phyloP scores from a whole-genome alignment of 1,140 invertebrate species.

The Drosophila takahashii region DNA sequence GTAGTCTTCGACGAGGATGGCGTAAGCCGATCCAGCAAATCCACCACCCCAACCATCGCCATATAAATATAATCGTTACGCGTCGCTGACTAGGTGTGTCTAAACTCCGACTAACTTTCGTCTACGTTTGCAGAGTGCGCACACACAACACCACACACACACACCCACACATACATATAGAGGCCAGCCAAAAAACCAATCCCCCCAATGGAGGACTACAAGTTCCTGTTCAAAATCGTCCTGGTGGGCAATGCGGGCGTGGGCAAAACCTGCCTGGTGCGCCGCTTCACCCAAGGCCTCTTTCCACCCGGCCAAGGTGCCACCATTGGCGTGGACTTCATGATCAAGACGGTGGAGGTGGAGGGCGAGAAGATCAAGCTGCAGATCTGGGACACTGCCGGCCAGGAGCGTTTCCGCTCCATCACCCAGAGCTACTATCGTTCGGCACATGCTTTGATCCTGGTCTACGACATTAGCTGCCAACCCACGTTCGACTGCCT shows the following conservation, averaged over 20 bases:
- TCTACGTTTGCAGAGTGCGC: constrained; percentile 26
- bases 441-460: constrained; percentile 97
- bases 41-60: constrained; percentile 39
- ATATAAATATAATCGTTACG: constrained; percentile 49
- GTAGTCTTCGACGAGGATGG: constrained; percentile 41
- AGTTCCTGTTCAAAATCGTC: constrained; percentile 99
- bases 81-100: constrained; percentile 77
- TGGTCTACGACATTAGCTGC: constrained; percentile 99
- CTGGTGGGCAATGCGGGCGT: constrained; percentile 97
- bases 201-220: constrained; percentile 96
- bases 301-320: constrained; percentile 99
- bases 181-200: constrained; percentile 1
- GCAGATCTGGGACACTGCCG: constrained; percentile 95
- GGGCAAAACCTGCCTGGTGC: constrained; percentile 96
- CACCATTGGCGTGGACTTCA: constrained; percentile 99
- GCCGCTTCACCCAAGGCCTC: constrained; percentile 95
- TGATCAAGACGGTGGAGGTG: constrained; percentile 99
- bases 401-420: constrained; percentile 98
- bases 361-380: constrained; percentile 99
- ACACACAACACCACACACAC: too few relatives aligned
- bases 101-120: constrained; percentile 44
- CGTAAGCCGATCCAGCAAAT: constrained; percentile 51
- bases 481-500: constrained; percentile 98
- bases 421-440: constrained; percentile 98
- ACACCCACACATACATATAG: constrained; percentile 9